phyloP scores from a whole-genome alignment of 1,140 invertebrate species.

The Hycleus cichorii region DNA sequence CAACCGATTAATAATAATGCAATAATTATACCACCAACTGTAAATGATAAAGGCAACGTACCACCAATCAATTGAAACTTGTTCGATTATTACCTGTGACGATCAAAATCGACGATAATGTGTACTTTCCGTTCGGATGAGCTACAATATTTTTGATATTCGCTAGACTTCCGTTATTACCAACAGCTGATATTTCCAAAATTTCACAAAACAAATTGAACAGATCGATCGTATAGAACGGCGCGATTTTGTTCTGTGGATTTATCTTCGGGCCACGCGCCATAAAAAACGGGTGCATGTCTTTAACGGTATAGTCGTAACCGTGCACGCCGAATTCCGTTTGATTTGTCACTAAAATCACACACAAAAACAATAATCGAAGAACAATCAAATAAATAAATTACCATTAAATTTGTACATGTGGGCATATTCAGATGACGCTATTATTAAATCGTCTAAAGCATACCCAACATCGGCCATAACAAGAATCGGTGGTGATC shows the following conservation, averaged over 20 bases:
- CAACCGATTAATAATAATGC: conserved; percentile 31
- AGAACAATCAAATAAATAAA: background rate
- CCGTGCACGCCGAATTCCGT: conserved; percentile 60
- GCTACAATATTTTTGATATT: conserved; percentile 24
- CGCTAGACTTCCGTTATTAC: conserved; percentile 32
- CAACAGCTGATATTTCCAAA: conserved; percentile 42
- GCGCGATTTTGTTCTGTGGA: conserved; percentile 43
- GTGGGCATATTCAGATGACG: conserved; percentile 41
- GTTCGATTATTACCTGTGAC: conserved; percentile 24
- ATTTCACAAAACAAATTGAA: conserved; percentile 60
- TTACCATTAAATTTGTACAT: conserved; percentile 43
- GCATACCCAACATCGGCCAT: conserved; percentile 52
- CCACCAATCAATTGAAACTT: background rate
- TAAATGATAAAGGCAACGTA: conserved; percentile 10
- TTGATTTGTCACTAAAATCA: conserved; percentile 39
- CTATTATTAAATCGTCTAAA: conserved; percentile 47
- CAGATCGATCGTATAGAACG: conserved; percentile 58
- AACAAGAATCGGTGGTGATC: conserved; percentile 52
- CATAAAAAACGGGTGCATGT: conserved; percentile 64
- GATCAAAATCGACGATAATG: conserved; percentile 21
- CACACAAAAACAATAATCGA: no score
- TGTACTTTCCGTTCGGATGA: conserved; percentile 13
- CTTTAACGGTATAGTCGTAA: conserved; percentile 50
- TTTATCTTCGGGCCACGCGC: conserved; percentile 59
- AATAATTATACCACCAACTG: conserved; percentile 35